These are phyloP conservation scores for Bombylius discolor DNA, from an alignment of 2,888 invertebrate genomes.

Conservation along the genomic window DNA sequence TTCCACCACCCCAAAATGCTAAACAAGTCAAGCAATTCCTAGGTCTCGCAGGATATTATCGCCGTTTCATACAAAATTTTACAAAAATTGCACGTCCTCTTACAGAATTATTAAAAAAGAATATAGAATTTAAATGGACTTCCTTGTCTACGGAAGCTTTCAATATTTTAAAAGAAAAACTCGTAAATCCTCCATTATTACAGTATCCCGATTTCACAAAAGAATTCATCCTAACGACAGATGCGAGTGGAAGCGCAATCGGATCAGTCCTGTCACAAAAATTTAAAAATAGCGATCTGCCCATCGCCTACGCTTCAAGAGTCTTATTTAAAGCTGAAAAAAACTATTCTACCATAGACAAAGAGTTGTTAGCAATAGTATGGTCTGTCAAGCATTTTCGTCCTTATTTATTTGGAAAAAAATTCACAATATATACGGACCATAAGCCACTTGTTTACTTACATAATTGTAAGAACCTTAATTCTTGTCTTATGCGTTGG, in stretches of 20 bases:
- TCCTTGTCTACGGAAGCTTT: no score
- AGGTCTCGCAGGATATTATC: constrained; percentile 15
- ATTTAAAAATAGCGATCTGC: constrained; percentile 6
- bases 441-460: no score
- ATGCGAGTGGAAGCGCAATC: constrained; percentile 19
- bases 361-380: constrained; percentile 14
- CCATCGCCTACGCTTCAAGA: constrained; percentile 19
- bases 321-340: constrained; percentile 16
- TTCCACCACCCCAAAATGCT: constrained; percentile 11
- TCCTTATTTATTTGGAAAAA: not conserved
- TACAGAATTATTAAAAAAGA: no score
- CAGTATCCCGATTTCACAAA: constrained; percentile 25
- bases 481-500: no score
- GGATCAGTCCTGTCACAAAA: constrained; percentile 18
- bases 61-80: constrained; percentile 9
- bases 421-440: no score
- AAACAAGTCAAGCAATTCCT: constrained; percentile 18
- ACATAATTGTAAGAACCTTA: no score
- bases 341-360: constrained; percentile 18
- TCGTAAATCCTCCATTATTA: constrained; percentile 20
- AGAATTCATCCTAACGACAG: constrained; percentile 20
- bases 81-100: constrained; percentile 1
- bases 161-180: no score
- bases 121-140: no score
- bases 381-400: not conserved